Conservation (phyloP, 2,888 invertebrate genomes). For the Ophion obscuratus region DNA sequence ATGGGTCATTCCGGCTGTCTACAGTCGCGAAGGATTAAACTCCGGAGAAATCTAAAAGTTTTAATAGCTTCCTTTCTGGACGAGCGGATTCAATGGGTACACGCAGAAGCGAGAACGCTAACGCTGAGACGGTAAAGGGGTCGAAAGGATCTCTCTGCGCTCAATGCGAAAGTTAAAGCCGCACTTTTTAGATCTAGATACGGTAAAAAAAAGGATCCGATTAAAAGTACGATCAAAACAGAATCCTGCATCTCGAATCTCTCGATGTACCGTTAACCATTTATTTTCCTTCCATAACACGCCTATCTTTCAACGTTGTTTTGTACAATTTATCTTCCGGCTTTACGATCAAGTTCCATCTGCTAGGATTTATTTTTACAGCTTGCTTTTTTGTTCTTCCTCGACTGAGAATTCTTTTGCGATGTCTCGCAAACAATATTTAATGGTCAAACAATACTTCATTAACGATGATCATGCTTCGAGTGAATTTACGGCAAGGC, state of each 20-base stretch:
- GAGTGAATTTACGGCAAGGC: not conserved
- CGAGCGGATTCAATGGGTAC: conserved; percentile 24
- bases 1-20: conserved; percentile 2
- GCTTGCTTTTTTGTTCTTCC: not conserved
- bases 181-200: conserved; percentile 2
- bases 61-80: conserved; percentile 10
- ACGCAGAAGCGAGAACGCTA: not conserved
- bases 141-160: not conserved
- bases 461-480: not conserved
- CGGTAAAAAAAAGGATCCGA: not conserved
- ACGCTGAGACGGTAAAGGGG: not conserved
- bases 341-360: not conserved
- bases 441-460: not conserved
- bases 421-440: not conserved
- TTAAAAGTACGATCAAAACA: not conserved
- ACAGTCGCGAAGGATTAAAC: not conserved
- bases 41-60: conserved; percentile 26
- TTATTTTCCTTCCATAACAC: not conserved
- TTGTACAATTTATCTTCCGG: not conserved
- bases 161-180: conserved; percentile 17
- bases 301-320: not conserved
- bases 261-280: not conserved
- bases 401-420: not conserved
- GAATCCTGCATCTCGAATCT: not conserved
- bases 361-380: not conserved